Base-by-base conservation (phyloP, 2,113 vertebrate species). In the Sebastes fasciatus region DNA sequence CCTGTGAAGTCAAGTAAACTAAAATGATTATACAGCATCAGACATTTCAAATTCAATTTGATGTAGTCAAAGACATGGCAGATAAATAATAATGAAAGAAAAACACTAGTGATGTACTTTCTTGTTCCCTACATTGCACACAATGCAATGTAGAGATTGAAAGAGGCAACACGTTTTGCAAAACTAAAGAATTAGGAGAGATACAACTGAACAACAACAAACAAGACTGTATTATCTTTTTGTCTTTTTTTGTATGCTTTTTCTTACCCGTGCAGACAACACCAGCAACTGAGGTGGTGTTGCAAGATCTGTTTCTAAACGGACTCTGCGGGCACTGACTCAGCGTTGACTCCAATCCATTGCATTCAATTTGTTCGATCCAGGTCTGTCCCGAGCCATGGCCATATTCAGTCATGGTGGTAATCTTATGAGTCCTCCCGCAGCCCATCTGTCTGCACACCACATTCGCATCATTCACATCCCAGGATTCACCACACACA, bases 401-500 rank as follows among this genome's bases (percentile, higher is more conserved):
- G 11, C 90, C 92, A 42, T 73, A 85, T 0, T 88, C 74, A 10
- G 40, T 0, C 1, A 1, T 3, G 2, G n/a, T 58, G 54, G 65
- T 77, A 8, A 92, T 79, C 40, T 55, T 82, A 46, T 90, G 79
- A 48, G 9, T 48, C 1, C 0, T 84, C 0, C 89, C 93, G n/a
- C 94, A 94, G 43, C 77, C 19, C 46, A 92, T 76, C 83, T 94
- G 89, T 45, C 1, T 83, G 51, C 90, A 93, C 55, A 82, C 87
- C 87, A 94, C 93, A 0, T 4, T 1, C 1, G 86, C 94, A 46
- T 90, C 92, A 26, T 62, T 80, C 0, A 62, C 2, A 65, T 94
- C 93, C 93, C 92, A 94, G 54, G 79, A 23, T 10, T 94, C 85
- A 16, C 88, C 76, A 69, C 94, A 94, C 57, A 94, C 64, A 40